Base-by-base conservation (phyloP, 2,888 invertebrate genomes). In the Eumerus sabulonum region DNA sequence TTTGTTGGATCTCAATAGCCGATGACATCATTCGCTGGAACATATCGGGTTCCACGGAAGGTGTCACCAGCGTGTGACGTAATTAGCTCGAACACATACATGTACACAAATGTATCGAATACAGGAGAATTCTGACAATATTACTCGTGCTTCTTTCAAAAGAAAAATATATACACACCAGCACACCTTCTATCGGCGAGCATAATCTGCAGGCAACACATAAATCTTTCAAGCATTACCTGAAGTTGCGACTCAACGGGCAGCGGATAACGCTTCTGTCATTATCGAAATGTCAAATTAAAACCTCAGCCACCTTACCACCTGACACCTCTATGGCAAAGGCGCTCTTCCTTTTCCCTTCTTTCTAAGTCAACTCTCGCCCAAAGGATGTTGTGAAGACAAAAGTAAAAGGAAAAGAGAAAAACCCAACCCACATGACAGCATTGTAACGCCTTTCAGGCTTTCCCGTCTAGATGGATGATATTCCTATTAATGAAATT, bases 401-500 rank as follows among this genome's bases (percentile, higher is more conserved):
- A 27, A 27, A 27, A 27, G 7, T 27, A 9, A 38, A 13, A 50
- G 12, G 17, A 50, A 11, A 51, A 45, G 18, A 11, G 2, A 44
- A 54, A 27, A 5, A 53, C 13, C 11, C 54, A 62, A 40, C 70
- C 70, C 56, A 71, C 70, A 35, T 53, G 44, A 36, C 47, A 47
- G 47, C 13, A 36, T 0, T 14, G 19, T 19, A 27, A 27, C 18
- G 9, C 16, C 36, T 13, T 12, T 42, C 42, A 13, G 27, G 7
- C 27, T 27, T 27, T 19, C 2, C 36, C 17, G 13, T 14, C 27
- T 27, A 35, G 70, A 60, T 53, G 45, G 48, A 56, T 63, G 70
- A 57, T 63, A 70, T 59, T 76, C 76, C 64, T 59, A 64, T 64
- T 71, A 71, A 76, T 76, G 76, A 71, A 71, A 76, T 76, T 71